Percentiles rank a stretch among this genome's conserved stretches.
These are phyloP conservation scores for Gracilinanus agilis DNA, from an alignment of 2,113 vertebrate genomes.

Conservation along the genomic window DNA sequence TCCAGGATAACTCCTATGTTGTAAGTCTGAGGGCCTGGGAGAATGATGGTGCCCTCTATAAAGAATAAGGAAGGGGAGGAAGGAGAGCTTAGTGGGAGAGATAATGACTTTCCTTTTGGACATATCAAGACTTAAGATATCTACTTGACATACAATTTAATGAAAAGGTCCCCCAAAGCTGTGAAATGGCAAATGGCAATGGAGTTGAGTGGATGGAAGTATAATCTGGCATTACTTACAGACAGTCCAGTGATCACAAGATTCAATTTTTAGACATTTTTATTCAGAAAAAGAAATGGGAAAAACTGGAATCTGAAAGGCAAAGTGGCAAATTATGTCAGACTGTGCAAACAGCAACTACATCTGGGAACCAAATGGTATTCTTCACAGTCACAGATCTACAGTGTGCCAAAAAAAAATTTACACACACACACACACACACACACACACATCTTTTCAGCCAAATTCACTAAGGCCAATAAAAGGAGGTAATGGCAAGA, in stretches of 20 bases:
- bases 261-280: not conserved
- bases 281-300: not conserved
- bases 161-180: not conserved
- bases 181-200: not conserved
- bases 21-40: not conserved
- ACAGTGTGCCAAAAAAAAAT: not conserved
- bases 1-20: not conserved
- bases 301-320: not conserved
- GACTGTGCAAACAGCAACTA: not conserved
- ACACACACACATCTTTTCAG: not conserved
- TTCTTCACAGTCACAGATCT: not conserved
- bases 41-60: not conserved
- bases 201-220: not conserved
- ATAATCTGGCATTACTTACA: not conserved
- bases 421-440: too few relatives aligned
- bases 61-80: not conserved
- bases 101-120: not conserved
- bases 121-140: not conserved
- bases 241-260: not conserved
- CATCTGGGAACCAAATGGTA: not conserved
- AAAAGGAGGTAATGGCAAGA: not conserved
- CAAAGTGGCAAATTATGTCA: not conserved
- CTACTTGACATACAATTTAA: not conserved
- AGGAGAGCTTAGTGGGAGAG: not conserved
- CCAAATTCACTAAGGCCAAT: not conserved